Base-by-base conservation (phyloP, 1,140 invertebrate genomes). In the Nephotettix cincticeps region DNA sequence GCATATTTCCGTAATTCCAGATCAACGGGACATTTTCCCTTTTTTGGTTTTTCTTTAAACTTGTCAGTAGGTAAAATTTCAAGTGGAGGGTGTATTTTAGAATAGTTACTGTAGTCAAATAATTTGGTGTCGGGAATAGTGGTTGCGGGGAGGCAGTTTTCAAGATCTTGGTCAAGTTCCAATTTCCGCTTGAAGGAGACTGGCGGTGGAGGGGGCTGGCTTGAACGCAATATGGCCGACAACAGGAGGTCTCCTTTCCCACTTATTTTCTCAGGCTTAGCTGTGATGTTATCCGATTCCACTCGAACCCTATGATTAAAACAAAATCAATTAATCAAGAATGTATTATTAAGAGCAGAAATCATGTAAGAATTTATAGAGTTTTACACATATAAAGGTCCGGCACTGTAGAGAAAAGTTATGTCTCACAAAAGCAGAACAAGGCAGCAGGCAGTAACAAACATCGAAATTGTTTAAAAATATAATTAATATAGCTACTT, bases 171-270 rank as follows among this genome's bases (percentile, higher is more conserved):
- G n/a, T 67, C 36, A 17, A 19, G 2, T 36, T 65, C 63, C 6
- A 67, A 19, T 45, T 67, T 67, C 23, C 40, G 64, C 27, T 67
- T 67, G 19, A 67, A 43, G 2, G 64, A 43, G 28, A 58, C 21
- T 25, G 21, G 21, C 23, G 21, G 54, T 23, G 21, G 79, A 19
- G 77, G 72, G 3, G 80, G 79, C 4, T 73, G 75, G 6, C 77
- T 82, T 0, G 79, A 80, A 25, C 85, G 78, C 68, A 86, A 77
- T 40, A 86, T 86, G 1, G 85, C 85, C 51, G 83, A 83, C 47
- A 86, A 72, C 32, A 86, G 68, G 67, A 84, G 78, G 64, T 86
- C 83, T n/a, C 83, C 84, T 71, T 86, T 85, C 73, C 82, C 73
- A 9, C 63, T 40, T 13, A 68, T 25, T 51, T 71, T 68, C 14